Conservation (phyloP, 1,140 invertebrate genomes). For the Aporrectodea caliginosa region DNA sequence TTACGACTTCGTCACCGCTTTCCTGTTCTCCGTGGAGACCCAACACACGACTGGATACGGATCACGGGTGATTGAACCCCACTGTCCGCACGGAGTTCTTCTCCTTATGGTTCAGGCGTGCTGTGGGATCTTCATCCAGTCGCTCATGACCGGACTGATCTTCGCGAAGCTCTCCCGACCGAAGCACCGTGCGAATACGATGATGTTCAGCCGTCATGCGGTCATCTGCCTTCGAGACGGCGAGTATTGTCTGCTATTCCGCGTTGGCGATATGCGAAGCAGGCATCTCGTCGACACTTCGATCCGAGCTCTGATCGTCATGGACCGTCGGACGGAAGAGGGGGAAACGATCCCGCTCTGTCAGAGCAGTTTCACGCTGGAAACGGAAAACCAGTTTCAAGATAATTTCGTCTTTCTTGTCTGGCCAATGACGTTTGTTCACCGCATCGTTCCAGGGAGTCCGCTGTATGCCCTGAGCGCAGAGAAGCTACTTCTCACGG, state of each 20-base stretch:
- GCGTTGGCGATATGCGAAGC: slow-evolving; percentile 63
- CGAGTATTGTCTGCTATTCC: slow-evolving; percentile 50
- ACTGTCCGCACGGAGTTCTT: slow-evolving; percentile 23
- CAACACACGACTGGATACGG: slow-evolving; percentile 55
- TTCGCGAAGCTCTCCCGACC: slow-evolving; percentile 39
- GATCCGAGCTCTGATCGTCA: slow-evolving; percentile 80
- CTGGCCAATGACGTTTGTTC: slow-evolving; percentile 63
- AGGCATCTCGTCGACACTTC: slow-evolving; percentile 85
- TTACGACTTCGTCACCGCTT: slow-evolving; percentile 37
- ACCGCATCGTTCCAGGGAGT: slow-evolving; percentile 39
- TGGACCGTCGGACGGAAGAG: slow-evolving; percentile 53
- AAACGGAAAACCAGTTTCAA: slow-evolving; percentile 61
- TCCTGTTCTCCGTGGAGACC: slow-evolving; percentile 52
- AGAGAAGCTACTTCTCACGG: slow-evolving; percentile 33
- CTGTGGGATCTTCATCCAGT: slow-evolving; percentile 35
- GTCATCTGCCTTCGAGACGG: slow-evolving; percentile 64
- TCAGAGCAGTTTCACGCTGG: background rate
- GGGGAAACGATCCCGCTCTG: slow-evolving; percentile 19
- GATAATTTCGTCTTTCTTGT: slow-evolving; percentile 70
- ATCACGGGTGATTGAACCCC: slow-evolving; percentile 63
- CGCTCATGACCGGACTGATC: slow-evolving; percentile 32
- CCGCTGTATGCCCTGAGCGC: slow-evolving; percentile 40
- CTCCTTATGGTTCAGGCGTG: slow-evolving; percentile 33
- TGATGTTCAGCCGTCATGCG: slow-evolving; percentile 49
- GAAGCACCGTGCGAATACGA: slow-evolving; percentile 48